Percentiles rank a stretch among this genome's conserved stretches.
phyloP scores from a whole-genome alignment of 2,113 vertebrate species.

The Gallinago undulata region DNA sequence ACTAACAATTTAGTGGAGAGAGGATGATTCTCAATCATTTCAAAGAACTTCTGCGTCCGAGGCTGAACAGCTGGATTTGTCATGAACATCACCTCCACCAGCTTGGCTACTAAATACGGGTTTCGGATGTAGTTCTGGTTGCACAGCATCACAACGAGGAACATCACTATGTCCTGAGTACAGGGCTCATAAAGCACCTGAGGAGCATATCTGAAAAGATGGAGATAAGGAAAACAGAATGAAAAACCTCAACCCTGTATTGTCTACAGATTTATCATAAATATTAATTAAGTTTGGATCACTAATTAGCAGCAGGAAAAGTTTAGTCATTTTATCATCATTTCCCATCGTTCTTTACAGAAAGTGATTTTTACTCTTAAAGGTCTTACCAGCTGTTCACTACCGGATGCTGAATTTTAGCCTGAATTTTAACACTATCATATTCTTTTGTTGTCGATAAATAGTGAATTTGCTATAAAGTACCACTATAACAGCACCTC shows the following conservation, averaged over 20 bases:
- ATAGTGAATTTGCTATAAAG: neutral
- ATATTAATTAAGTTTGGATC: neutral
- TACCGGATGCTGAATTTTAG: neutral
- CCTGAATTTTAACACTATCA: neutral
- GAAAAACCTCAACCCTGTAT: neutral
- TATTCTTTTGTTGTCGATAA: too few species aligned
- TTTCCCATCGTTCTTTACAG: neutral
- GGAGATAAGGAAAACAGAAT: neutral
- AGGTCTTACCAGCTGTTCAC: neutral
- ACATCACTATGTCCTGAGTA: conserved; percentile 95
- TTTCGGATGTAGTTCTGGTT: conserved; percentile 99
- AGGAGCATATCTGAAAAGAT: conserved; percentile 87
- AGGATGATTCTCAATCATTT: conserved; percentile 98
- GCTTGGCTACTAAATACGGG: conserved; percentile 95
- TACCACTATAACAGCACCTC: neutral
- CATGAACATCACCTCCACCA: conserved; percentile 98
- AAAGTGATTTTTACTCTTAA: neutral
- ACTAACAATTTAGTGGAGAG: conserved; percentile 92
- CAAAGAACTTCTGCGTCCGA: conserved; percentile 95
- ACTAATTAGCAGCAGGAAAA: neutral
- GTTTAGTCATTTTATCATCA: neutral
- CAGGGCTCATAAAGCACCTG: conserved; percentile 98
- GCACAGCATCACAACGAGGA: conserved; percentile 97
- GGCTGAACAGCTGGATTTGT: conserved; percentile 97
- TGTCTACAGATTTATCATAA: neutral